Evolutionary conservation across 2,797 vertebrate genomes (phyloP).

Genomic region (Lycodopsis pacificus): DNA sequence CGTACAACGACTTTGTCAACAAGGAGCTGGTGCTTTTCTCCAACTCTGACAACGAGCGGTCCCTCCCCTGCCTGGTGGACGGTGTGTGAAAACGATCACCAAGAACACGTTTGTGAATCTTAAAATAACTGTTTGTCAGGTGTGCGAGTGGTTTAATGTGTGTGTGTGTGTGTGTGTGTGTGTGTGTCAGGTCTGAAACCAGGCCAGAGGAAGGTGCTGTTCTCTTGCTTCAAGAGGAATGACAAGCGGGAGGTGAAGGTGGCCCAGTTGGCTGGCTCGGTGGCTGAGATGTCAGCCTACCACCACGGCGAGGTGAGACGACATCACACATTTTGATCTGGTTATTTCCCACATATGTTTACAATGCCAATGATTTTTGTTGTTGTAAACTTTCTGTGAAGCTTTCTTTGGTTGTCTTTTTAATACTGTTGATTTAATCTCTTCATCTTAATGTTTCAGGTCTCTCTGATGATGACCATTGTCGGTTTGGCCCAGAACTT

Average conservation of each 20-base stretch:
- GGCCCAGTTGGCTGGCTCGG: conserved; percentile 97
- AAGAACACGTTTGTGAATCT: not conserved
- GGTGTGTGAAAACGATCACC: conserved; percentile 81
- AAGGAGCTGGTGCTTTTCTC: conserved; percentile 98
- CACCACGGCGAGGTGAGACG: conserved; percentile 95
- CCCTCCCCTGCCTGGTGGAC: conserved; percentile 95
- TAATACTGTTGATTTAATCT: not conserved
- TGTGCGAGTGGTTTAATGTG: not conserved
- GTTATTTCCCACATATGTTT: not conserved
- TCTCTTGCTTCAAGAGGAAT: conserved; percentile 95
- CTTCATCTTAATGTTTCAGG: conserved; percentile 71
- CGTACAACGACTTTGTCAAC: conserved; percentile 97
- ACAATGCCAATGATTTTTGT: not conserved
- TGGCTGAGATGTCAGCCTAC: conserved; percentile 98
- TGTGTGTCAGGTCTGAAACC: conserved; percentile 92
- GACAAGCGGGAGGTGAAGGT: conserved; percentile 99
- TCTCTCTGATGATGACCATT: conserved; percentile 97
- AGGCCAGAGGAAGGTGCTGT: conserved; percentile 97
- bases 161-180: not conserved
- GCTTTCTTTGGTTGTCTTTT: not conserved
- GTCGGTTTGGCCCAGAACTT: conserved; percentile 97
- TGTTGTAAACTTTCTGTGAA: not conserved
- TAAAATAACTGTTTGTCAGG: not conserved
- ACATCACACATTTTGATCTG: not conserved
- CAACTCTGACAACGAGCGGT: conserved; percentile 98